phyloP scores from a whole-genome alignment of 2,888 invertebrate species.

The Ormyrus thymus region DNA sequence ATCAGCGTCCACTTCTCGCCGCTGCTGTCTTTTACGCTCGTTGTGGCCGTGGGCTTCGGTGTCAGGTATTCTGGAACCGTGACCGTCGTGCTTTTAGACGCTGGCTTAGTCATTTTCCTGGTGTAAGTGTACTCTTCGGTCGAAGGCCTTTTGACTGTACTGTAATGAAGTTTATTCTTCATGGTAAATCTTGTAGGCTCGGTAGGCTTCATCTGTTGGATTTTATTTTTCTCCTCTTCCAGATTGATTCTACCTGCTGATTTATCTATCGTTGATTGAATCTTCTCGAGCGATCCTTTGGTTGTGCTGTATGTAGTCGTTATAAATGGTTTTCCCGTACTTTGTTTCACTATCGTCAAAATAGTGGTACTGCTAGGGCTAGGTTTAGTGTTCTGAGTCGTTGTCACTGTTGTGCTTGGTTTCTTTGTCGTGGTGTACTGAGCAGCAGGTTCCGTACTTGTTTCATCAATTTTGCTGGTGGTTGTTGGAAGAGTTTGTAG shows the following conservation, averaged over 20 bases:
- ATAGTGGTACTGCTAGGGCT: slow-evolving; percentile 8
- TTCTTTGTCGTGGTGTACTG: slow-evolving; percentile 21
- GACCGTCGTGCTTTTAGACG: slow-evolving; percentile 20
- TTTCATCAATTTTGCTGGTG: slow-evolving; percentile 6
- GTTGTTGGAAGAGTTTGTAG: slow-evolving; percentile 24
- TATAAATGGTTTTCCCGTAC: slow-evolving; percentile 33
- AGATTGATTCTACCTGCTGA: slow-evolving; percentile 50
- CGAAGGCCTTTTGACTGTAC: slow-evolving; percentile 24
- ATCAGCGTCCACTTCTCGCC: slow-evolving; percentile 63
- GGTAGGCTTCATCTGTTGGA: slow-evolving; percentile 48
- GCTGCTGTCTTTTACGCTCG: slow-evolving; percentile 14
- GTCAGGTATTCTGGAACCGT: slow-evolving; percentile 1
- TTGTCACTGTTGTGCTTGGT: background rate
- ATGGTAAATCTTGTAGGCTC: slow-evolving; percentile 46
- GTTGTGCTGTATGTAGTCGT: slow-evolving; percentile 42
- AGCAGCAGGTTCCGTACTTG: slow-evolving; percentile 1
- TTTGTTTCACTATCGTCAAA: slow-evolving; percentile 24
- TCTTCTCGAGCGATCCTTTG: slow-evolving; percentile 48
- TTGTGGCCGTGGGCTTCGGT: background rate
- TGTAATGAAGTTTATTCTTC: slow-evolving; percentile 49
- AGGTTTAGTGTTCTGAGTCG: slow-evolving; percentile 24
- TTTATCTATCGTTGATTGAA: slow-evolving; percentile 55
- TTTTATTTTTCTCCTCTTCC: slow-evolving; percentile 56
- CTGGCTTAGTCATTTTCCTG: slow-evolving; percentile 42
- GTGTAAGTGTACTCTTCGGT: slow-evolving; percentile 16